Evolutionary conservation across 2,113 vertebrate species (phyloP).

Genomic region (Emberiza fucata): DNA sequence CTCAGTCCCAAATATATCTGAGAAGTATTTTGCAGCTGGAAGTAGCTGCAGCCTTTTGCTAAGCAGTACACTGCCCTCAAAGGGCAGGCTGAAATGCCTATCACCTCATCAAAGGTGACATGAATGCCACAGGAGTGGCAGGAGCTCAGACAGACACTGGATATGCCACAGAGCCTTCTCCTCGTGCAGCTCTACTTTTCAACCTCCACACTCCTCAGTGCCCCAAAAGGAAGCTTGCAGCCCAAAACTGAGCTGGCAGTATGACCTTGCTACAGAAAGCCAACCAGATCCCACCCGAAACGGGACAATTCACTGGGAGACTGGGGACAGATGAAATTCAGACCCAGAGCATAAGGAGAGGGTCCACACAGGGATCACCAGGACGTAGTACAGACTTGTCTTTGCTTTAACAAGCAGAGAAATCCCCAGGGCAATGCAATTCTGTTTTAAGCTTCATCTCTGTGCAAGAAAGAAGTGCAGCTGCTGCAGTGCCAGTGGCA

Average conservation of each 20-base stretch:
- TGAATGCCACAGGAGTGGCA: fast-evolving
- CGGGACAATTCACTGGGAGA: fast-evolving
- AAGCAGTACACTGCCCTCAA: neutral
- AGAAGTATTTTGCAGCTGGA: neutral
- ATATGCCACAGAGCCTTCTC: neutral
- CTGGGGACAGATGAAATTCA: neutral
- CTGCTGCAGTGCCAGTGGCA: neutral
- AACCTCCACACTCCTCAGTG: fast-evolving
- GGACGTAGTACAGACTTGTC: neutral
- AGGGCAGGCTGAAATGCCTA: neutral
- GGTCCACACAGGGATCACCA: neutral
- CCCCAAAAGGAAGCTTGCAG: neutral
- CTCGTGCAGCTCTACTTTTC: fast-evolving
- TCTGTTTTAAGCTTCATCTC: neutral
- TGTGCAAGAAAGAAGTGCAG: neutral
- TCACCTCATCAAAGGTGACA: neutral
- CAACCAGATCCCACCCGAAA: neutral
- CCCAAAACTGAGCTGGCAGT: neutral
- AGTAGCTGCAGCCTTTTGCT: neutral
- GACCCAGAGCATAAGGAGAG: neutral
- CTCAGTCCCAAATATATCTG: neutral
- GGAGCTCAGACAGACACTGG: fast-evolving
- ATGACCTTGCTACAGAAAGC: neutral
- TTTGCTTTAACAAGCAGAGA: neutral
- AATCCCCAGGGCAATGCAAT: neutral